Evolutionary conservation across 2,888 invertebrate genomes (phyloP), one percentile per base, ranked within the genome.

Genomic region (Melinopterus prodromus): DNA sequence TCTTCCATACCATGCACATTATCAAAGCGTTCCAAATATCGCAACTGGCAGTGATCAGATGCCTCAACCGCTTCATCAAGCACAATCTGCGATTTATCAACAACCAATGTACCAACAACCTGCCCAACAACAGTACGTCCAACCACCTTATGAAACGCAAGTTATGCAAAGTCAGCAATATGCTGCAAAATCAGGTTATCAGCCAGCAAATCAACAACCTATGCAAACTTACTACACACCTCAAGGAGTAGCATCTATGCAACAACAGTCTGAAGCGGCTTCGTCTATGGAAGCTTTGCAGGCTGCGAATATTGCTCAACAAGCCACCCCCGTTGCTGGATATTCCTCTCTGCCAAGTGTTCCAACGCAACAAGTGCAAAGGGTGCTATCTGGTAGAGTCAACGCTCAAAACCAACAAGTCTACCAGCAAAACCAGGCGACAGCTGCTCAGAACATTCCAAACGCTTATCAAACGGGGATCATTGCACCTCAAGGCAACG

Each of bases 91-190:
- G 69, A n/a, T 69, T 38, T 53, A 53, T 38, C 26, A 74, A 9
- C 78, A 77, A 72, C 9, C 26, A 12, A 16, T 26, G 6, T 36
- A 53, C 16, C 53, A 36, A 72, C 71, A 71, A 78, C 37, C 15
- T 36, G 38, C 12, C 16, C 53, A 71, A 74, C 75, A 70, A 6
- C 79, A 71, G 36, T 53, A 36, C 12, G 2, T 38, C 15, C 77
- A 53, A 74, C 77, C 71, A 9, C 71, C 71, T 26, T 74, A 74
- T 74, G 74, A 74, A 74, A 7, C 9, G 15, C 71, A 80, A 80
- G 9, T 76, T 16, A 37, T 70, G 3, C 80, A 78, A 70, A 76
- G n/a, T 69, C 76, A 14, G 53, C 74, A 35, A 36, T 35, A 35
- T 35, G 37, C 37, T 26, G 36, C 26, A 16, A 35, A 74, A 35